These are phyloP conservation scores for Trematomus bernacchii DNA, from an alignment of 2,797 vertebrate genomes.

Conservation along the genomic window DNA sequence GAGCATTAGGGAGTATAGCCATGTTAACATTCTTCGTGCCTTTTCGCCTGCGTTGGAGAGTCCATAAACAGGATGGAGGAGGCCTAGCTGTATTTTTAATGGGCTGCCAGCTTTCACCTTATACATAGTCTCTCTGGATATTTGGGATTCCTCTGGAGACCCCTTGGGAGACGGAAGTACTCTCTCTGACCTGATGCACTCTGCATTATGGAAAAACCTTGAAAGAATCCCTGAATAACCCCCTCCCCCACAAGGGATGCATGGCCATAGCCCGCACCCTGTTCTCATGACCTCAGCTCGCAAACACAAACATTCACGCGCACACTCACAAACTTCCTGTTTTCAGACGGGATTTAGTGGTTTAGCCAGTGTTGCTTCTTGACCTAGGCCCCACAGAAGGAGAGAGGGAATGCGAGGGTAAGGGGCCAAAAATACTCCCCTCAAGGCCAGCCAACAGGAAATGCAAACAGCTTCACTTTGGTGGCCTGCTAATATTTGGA, in stretches of 20 bases:
- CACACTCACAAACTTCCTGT: slow-evolving; percentile 78
- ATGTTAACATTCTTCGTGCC: slow-evolving; percentile 64
- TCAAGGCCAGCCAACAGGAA: slow-evolving; percentile 70
- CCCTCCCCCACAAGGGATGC: slow-evolving; percentile 51
- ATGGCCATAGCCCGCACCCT: slow-evolving; percentile 62
- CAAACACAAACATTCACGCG: slow-evolving; percentile 66
- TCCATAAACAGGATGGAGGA: slow-evolving; percentile 70
- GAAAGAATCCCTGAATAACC: slow-evolving; percentile 58
- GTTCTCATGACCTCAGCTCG: slow-evolving; percentile 85
- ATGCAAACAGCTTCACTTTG: slow-evolving; percentile 49
- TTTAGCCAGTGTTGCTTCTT: slow-evolving; percentile 74
- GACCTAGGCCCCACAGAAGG: slow-evolving; percentile 61
- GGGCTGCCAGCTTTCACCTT: slow-evolving; percentile 53
- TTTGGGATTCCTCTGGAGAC: slow-evolving; percentile 70
- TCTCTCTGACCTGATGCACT: slow-evolving; percentile 71
- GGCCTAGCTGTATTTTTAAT: slow-evolving; percentile 56
- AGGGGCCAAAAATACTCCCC: slow-evolving; percentile 59
- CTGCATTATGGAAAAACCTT: slow-evolving; percentile 51
- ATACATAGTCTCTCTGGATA: slow-evolving; percentile 56
- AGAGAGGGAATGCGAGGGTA: slow-evolving; percentile 48
- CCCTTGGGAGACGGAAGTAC: slow-evolving; percentile 58
- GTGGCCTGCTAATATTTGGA: slow-evolving; percentile 31
- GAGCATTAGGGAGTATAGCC: slow-evolving; percentile 62
- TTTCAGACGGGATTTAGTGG: slow-evolving; percentile 67
- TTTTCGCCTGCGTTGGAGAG: slow-evolving; percentile 43